Conservation (phyloP, 2,113 vertebrate genomes). For the Danionella cerebrum region DNA sequence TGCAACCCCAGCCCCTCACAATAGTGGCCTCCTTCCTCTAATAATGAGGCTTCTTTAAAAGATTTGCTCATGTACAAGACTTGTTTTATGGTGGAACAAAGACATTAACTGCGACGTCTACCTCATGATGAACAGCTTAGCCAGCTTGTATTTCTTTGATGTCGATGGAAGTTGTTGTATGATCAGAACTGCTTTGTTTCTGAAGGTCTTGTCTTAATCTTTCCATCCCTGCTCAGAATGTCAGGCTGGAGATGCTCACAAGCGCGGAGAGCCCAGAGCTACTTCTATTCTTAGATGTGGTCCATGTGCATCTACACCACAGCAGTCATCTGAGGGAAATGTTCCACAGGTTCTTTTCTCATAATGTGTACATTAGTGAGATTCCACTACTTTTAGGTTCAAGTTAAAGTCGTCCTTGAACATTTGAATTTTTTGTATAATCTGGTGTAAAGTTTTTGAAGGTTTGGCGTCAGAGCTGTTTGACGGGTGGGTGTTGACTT, state of each 20-base stretch:
- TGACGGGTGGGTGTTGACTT: too few relatives aligned
- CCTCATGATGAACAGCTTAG: conserved; percentile 50
- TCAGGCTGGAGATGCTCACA: not conserved
- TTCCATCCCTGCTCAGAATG: not conserved
- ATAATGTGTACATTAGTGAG: not conserved
- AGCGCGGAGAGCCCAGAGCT: not conserved
- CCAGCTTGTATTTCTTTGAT: conserved; percentile 46
- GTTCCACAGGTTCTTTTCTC: not conserved
- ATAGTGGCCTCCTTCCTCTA: too few relatives aligned
- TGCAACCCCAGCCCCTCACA: too few relatives aligned
- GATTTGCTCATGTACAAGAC: not conserved
- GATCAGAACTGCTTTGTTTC: too few relatives aligned
- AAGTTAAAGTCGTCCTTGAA: too few relatives aligned
- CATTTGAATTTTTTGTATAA: too few relatives aligned
- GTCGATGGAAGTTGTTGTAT: too few relatives aligned
- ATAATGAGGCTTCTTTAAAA: not conserved
- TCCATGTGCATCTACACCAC: not conserved
- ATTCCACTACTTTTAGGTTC: too few relatives aligned
- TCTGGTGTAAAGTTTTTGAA: too few relatives aligned
- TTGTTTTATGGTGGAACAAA: conserved; percentile 34
- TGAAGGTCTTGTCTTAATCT: not conserved
- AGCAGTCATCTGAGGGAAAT: not conserved
- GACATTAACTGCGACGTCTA: conserved; percentile 50
- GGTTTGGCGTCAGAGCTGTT: too few relatives aligned
- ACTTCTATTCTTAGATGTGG: conserved; percentile 18